Evolutionary conservation across 2,888 invertebrate genomes (phyloP).

Genomic region (Alitta virens): DNA sequence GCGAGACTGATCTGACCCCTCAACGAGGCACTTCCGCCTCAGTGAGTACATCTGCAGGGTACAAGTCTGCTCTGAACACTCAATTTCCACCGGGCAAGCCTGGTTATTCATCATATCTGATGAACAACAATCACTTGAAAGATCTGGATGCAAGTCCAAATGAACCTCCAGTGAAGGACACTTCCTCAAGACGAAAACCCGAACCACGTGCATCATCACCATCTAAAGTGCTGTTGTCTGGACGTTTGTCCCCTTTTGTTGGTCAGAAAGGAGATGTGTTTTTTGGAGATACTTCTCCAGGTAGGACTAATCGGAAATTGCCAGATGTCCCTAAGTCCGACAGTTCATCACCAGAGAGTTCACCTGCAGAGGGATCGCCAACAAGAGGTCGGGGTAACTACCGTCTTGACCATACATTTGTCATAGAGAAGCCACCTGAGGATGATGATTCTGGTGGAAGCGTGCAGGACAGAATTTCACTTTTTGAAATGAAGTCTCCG

Average conservation of each 20-base stretch:
- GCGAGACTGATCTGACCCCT: neutral
- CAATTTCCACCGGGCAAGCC: neutral
- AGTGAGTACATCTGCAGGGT: neutral
- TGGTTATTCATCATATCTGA: no score
- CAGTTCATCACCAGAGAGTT: neutral
- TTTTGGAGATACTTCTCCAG: no score
- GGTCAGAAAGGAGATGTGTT: neutral
- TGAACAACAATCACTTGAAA: neutral
- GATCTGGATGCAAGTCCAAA: slow-evolving; percentile 1
- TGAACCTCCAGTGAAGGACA: neutral
- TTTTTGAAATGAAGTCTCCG: neutral
- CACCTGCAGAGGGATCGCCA: neutral
- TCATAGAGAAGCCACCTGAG: neutral
- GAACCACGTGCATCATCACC: neutral
- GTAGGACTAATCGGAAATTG: neutral
- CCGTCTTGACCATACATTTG: neutral
- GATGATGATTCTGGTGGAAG: neutral
- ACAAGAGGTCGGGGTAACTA: neutral
- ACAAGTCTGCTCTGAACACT: neutral
- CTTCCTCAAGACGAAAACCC: neutral
- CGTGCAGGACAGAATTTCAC: neutral
- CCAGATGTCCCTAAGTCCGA: neutral
- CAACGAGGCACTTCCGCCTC: neutral
- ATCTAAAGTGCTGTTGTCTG: neutral
- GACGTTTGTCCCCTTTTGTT: neutral